These are phyloP conservation scores for Spisula subtruncata DNA, from an alignment of 2,888 invertebrate genomes.

Conservation along the genomic window DNA sequence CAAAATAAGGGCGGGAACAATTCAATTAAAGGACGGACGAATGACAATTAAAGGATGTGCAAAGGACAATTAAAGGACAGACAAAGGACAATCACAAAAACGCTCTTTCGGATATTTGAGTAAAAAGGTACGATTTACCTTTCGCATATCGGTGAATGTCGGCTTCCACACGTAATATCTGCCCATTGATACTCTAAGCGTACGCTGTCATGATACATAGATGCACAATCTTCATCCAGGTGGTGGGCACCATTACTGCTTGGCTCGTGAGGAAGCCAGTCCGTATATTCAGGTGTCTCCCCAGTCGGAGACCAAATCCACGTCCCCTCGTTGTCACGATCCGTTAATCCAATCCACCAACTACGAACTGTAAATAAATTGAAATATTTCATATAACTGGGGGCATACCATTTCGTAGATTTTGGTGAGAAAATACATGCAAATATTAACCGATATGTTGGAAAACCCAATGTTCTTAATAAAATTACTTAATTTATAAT, in stretches of 20 bases:
- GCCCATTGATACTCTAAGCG: too few relatives aligned
- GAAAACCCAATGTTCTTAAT: too few relatives aligned
- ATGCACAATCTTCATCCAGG: slow-evolving; percentile 2
- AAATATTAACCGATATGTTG: too few relatives aligned
- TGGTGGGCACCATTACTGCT: slow-evolving; percentile 13
- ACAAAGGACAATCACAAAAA: not conserved
- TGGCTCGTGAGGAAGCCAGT: slow-evolving; percentile 32
- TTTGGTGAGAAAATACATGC: too few relatives aligned
- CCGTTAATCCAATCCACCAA: slow-evolving; percentile 36
- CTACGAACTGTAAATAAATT: not conserved
- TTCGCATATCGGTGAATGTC: slow-evolving; percentile 30
- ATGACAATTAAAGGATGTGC: too few relatives aligned
- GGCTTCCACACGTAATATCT: too few relatives aligned
- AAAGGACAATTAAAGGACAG: not conserved
- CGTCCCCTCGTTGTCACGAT: slow-evolving; percentile 9
- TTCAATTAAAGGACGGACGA: too few relatives aligned
- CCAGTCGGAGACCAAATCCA: slow-evolving; percentile 24
- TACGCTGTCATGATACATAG: too few relatives aligned
- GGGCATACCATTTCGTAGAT: too few relatives aligned
- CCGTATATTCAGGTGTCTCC: not conserved
- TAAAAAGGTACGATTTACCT: not conserved
- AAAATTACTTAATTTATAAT: too few relatives aligned
- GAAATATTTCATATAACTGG: not conserved
- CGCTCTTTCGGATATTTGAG: not conserved
- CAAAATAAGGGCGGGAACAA: too few relatives aligned